Evolutionary conservation across 1,140 invertebrate species (phyloP).

Genomic region (Wasmannia auropunctata): DNA sequence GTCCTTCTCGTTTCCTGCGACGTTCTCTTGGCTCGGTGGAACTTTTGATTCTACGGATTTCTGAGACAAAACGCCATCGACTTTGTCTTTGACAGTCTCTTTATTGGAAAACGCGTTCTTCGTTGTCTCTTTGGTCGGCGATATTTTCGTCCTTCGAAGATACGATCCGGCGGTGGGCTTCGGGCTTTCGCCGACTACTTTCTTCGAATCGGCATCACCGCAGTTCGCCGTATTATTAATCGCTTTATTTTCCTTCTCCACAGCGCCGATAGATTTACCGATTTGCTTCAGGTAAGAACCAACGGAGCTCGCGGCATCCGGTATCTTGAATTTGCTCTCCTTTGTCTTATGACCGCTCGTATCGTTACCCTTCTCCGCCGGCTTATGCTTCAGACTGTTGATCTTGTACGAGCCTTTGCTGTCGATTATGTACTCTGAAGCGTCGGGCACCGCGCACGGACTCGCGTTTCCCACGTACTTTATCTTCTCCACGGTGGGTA

Average conservation of each 20-base stretch:
- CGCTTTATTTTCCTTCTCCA: conserved; percentile 78
- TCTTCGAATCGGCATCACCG: conserved; percentile 62
- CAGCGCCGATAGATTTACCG: conserved; percentile 76
- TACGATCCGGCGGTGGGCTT: conserved; percentile 76
- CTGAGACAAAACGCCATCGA: conserved; percentile 45
- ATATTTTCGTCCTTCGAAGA: conserved; percentile 82
- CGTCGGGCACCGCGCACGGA: conserved; percentile 50
- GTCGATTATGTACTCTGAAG: conserved; percentile 66
- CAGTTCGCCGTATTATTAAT: conserved; percentile 58
- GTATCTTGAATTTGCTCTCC: conserved; percentile 75
- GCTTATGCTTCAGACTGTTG: conserved; percentile 55
- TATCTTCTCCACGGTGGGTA: conserved; percentile 72
- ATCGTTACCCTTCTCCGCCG: conserved; percentile 50
- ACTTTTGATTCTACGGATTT: conserved; percentile 37
- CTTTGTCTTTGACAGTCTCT: conserved; percentile 22
- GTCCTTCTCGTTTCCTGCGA: conserved; percentile 6
- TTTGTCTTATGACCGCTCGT: conserved; percentile 37
- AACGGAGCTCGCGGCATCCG: conserved; percentile 75
- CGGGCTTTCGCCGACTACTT: conserved; percentile 44
- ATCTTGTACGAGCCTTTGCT: conserved; percentile 75
- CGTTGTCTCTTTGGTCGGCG: conserved; percentile 81
- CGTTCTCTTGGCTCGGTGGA: conserved; percentile 21
- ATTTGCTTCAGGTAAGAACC: conserved; percentile 81
- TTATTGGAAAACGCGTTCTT: conserved; percentile 77
- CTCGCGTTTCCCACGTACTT: conserved; percentile 75